Conservation (phyloP, 2,888 invertebrate genomes). For the Chloroclystis v-ata region DNA sequence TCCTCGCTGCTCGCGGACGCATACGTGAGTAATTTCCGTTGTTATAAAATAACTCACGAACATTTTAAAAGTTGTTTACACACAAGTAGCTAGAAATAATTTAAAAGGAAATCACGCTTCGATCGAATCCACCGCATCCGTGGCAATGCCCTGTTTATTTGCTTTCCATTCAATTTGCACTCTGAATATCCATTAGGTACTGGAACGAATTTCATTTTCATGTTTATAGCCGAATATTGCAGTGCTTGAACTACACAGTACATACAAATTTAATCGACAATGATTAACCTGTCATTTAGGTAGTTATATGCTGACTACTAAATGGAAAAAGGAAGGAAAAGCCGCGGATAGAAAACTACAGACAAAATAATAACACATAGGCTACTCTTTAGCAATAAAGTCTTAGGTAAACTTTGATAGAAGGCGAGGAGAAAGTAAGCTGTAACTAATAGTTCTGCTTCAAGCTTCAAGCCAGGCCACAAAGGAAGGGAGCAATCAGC, state of each 20-base stretch:
- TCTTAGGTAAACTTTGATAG: background rate
- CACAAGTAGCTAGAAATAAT: slow-evolving; percentile 4
- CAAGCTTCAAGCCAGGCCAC: slow-evolving; percentile 14
- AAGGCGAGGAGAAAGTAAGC: slow-evolving; percentile 17
- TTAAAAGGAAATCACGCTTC: slow-evolving; percentile 7
- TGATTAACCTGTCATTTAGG: no score
- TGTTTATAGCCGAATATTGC: background rate
- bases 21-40: no score
- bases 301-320: no score
- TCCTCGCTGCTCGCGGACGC: no score
- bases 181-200: slow-evolving; percentile 3
- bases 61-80: background rate
- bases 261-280: no score
- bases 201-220: background rate
- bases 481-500: slow-evolving; percentile 32
- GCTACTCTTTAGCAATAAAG: background rate
- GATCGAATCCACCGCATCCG: slow-evolving; percentile 9
- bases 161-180: slow-evolving; percentile 8
- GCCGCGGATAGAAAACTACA: no score
- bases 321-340: no score
- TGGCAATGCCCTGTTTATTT: slow-evolving; percentile 14
- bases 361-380: no score
- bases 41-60: no score
- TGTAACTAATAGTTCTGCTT: slow-evolving; percentile 18
- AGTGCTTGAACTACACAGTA: background rate